Conservation (phyloP, 2,888 invertebrate genomes). For the Saturnia japonica region DNA sequence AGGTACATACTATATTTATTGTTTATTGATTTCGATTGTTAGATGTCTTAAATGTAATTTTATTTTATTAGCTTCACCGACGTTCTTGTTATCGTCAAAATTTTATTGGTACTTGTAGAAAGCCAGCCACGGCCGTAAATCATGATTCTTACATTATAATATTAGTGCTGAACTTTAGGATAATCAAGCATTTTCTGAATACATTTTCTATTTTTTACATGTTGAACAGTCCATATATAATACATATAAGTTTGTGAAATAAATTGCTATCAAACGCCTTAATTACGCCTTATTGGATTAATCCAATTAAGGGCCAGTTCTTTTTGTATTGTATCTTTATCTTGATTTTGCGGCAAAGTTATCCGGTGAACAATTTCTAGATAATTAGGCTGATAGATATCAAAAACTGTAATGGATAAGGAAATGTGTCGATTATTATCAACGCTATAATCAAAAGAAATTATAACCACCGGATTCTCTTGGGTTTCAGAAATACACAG, state of each 20-base stretch:
- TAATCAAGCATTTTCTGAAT: not conserved
- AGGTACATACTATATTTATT: not conserved
- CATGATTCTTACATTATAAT: not conserved
- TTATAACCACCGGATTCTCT: not conserved
- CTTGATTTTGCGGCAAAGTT: not conserved
- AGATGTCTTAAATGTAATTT: not conserved
- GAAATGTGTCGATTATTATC: not conserved
- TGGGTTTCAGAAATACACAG: not conserved
- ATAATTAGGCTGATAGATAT: not conserved
- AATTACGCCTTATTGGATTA: too few relatives aligned
- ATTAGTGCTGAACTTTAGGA: not conserved
- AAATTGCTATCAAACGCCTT: not conserved
- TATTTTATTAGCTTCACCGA: not conserved
- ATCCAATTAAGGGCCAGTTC: too few relatives aligned
- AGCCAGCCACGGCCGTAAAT: not conserved
- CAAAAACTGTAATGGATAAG: not conserved
- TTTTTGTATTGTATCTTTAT: too few relatives aligned
- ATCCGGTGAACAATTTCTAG: not conserved
- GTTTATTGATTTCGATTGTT: not conserved
- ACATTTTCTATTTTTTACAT: not conserved
- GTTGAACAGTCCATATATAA: not conserved
- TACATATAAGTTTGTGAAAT: not conserved
- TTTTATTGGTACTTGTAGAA: not conserved
- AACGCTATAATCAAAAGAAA: not conserved
- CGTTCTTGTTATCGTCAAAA: not conserved